These are phyloP conservation scores for Tortrix viridana DNA, from an alignment of 2,888 invertebrate genomes.

Conservation along the genomic window DNA sequence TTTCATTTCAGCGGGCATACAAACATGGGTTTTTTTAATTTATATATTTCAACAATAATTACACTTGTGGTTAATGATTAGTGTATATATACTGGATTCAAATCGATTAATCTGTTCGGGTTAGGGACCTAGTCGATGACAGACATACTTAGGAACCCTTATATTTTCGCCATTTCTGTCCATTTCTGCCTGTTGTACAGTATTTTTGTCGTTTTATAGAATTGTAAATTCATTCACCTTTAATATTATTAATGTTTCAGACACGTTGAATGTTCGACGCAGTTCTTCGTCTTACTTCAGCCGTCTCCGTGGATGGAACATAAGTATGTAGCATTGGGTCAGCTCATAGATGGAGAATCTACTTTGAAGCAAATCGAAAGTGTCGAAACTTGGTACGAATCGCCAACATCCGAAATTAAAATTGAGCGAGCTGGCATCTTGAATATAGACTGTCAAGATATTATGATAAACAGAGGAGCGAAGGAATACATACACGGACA, in stretches of 20 bases:
- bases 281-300: conserved; percentile 88
- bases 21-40: no score
- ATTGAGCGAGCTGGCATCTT: conserved; percentile 66
- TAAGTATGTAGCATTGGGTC: conserved; percentile 90
- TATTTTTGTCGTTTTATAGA: no score
- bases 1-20: no score
- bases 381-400: conserved; percentile 85
- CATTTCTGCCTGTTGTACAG: no score
- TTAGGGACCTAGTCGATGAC: no score
- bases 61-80: no score
- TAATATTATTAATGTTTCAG: conserved; percentile 50
- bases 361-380: conserved; percentile 85
- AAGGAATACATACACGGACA: conserved; percentile 65
- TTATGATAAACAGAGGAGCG: conserved; percentile 60
- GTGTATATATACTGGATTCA: no score
- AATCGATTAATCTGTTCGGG: no score
- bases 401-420: conserved; percentile 69
- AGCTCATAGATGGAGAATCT: conserved; percentile 87
- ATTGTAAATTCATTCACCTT: no score
- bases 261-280: conserved; percentile 86
- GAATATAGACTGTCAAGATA: conserved; percentile 67
- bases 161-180: no score
- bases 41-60: no score
- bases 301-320: conserved; percentile 88
- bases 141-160: no score